phyloP scores from a whole-genome alignment of 53 echinoderm and acorn worm genomes.

The Echinometra lucunter region DNA sequence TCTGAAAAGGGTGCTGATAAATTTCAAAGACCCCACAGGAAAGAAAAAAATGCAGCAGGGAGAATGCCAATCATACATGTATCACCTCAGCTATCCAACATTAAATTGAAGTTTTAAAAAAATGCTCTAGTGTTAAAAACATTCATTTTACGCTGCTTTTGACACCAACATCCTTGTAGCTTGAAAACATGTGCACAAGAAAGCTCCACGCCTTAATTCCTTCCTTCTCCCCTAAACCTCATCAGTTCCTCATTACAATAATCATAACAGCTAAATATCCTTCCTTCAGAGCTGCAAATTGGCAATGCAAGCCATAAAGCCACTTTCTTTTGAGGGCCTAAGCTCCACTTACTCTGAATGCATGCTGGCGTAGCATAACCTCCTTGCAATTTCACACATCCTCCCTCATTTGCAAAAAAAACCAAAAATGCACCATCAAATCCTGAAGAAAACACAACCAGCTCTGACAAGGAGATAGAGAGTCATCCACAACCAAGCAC shows the following conservation, averaged over 20 bases:
- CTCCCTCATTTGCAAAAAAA: not conserved
- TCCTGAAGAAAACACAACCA: not conserved
- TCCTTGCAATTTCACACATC: slow-evolving; percentile 16
- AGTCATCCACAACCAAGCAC: not conserved
- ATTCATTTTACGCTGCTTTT: not conserved
- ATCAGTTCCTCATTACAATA: not conserved
- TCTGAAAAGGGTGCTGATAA: too few species aligned
- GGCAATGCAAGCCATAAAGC: not conserved
- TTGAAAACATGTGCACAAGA: not conserved
- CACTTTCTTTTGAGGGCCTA: not conserved
- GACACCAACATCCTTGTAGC: not conserved
- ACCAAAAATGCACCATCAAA: not conserved
- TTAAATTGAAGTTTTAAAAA: too few species aligned
- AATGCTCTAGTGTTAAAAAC: too few species aligned
- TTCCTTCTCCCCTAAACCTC: not conserved
- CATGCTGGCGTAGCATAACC: not conserved
- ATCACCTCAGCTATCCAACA: too few species aligned
- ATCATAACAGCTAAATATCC: not conserved
- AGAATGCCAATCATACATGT: too few species aligned
- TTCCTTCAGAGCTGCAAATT: not conserved
- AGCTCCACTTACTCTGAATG: slow-evolving; percentile 10
- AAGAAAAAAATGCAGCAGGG: too few species aligned
- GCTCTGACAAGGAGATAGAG: not conserved
- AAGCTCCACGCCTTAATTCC: not conserved
- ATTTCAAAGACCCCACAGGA: too few species aligned